phyloP scores from a whole-genome alignment of 2,888 invertebrate genomes.

The Seira sanloemensis region DNA sequence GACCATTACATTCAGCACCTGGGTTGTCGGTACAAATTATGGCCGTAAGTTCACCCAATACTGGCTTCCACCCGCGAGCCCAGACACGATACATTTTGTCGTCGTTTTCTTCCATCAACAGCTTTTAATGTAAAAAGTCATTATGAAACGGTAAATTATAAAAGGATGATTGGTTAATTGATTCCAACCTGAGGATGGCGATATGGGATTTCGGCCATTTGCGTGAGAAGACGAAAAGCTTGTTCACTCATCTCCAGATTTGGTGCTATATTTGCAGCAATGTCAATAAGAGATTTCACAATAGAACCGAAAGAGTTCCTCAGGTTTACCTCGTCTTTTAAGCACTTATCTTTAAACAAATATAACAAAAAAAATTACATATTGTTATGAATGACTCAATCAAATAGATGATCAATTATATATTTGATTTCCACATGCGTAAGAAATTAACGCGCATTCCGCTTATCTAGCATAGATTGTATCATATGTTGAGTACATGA shows the following conservation, averaged over 20 bases:
- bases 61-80: slow-evolving; percentile 64
- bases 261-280: slow-evolving; percentile 60
- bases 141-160: no score
- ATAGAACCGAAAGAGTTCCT: slow-evolving; percentile 61
- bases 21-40: slow-evolving; percentile 30
- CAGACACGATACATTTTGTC: slow-evolving; percentile 55
- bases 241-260: slow-evolving; percentile 59
- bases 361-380: not conserved
- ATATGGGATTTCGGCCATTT: slow-evolving; percentile 57
- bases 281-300: slow-evolving; percentile 57
- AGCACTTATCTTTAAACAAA: slow-evolving; percentile 54
- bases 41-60: slow-evolving; percentile 57
- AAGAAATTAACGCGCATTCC: no score
- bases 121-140: slow-evolving; percentile 28
- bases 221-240: slow-evolving; percentile 55
- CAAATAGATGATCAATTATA: no score
- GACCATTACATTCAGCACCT: not conserved
- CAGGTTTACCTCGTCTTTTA: slow-evolving; percentile 50
- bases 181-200: slow-evolving; percentile 40
- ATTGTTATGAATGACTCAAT: not conserved
- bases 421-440: no score
- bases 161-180: no score
- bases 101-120: slow-evolving; percentile 57
- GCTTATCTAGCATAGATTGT: no score
- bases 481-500: no score